Percentiles rank a stretch among this genome's conserved stretches.
Conservation (phyloP, 2,888 invertebrate species). For the Drosophila ezoana region DNA sequence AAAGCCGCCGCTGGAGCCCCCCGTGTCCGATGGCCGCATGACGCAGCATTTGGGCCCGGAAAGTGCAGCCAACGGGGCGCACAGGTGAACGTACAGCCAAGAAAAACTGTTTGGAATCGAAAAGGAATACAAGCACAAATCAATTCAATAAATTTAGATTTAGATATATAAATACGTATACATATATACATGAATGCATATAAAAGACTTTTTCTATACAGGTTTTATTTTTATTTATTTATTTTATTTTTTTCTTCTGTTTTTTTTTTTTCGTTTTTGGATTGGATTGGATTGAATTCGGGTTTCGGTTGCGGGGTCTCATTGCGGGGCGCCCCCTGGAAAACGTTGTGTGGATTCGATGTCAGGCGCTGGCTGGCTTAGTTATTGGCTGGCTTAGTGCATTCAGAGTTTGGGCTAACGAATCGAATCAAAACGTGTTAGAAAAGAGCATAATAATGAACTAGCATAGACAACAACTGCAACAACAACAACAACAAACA, state of each 20-base stretch:
- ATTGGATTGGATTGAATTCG: constrained; percentile 18
- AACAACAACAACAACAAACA: constrained; percentile 19
- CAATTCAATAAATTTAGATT: constrained; percentile 70
- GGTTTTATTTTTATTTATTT: constrained; percentile 47
- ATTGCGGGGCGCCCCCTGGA: constrained; percentile 45
- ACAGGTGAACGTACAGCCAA: constrained; percentile 46
- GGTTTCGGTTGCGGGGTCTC: constrained; percentile 38
- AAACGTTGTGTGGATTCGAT: constrained; percentile 14
- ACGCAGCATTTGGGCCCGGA: constrained; percentile 49
- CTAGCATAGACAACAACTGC: constrained; percentile 28
- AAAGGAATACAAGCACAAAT: constrained; percentile 62
- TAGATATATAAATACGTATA: not conserved
- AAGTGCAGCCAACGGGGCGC: constrained; percentile 44
- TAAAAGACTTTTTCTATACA: constrained; percentile 54
- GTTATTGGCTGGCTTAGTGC: constrained; percentile 47
- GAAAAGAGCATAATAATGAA: constrained; percentile 73
- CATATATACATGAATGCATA: not conserved
- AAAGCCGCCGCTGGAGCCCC: constrained; percentile 28
- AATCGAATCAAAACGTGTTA: constrained; percentile 69
- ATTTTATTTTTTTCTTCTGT: constrained; percentile 6
- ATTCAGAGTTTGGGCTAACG: constrained; percentile 54
- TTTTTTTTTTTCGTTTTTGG: not conserved
- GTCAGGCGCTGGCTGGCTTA: constrained; percentile 33
- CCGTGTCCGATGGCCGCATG: constrained; percentile 56
- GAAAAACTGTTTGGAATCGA: constrained; percentile 39